Evolutionary conservation across 2,113 vertebrate species (phyloP), one percentile per base, ranked within the genome.

Genomic region (Ornithorhynchus anatinus): DNA sequence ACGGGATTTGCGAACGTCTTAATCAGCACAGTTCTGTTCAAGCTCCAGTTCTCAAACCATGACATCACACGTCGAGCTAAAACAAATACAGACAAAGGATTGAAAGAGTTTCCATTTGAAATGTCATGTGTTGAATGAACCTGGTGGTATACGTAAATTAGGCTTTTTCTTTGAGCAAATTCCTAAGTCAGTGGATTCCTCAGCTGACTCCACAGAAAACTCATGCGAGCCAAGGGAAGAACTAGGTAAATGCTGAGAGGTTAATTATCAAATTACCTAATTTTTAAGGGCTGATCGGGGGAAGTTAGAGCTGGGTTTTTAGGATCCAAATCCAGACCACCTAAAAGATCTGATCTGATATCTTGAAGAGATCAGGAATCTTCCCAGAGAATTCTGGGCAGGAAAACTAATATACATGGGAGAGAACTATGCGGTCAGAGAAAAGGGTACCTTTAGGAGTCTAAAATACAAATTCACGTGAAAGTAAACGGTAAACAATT

Each of bases 71-170:
- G 1, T 0, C 10, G 45, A 32, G 59, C 45, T 68, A 79, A 66
- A 72, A 71, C n/a, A 75, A 80, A 80, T 27, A 47, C n/a, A 68
- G 69, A 76, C 20, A 64, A 75, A 83, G 20, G 14, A 73, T 35
- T 25, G 8, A 70, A 62, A 67, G 31, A 72, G 0, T 29, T 69
- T 66, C 32, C 27, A 51, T 54, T 27, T 39, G 27, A 72, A 81
- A 48, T 0, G 3, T 3, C 61, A 36, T 1, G 1, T 16, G 42
- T 15, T 5, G 1, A 51, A 15, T 22, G 27, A 69, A 79, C 27
- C 14, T 15, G 67, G 23, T 0, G 4, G 23, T 29, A 38, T 38
- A 52, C 60, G 33, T 48, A 65, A 78, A 66, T 43, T 59, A 68
- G 80, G 23, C 0, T 69, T 74, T 63, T 62, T 1, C 0, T 54